phyloP scores from a whole-genome alignment of 2,888 invertebrate genomes.

The Cremastinae sp. region DNA sequence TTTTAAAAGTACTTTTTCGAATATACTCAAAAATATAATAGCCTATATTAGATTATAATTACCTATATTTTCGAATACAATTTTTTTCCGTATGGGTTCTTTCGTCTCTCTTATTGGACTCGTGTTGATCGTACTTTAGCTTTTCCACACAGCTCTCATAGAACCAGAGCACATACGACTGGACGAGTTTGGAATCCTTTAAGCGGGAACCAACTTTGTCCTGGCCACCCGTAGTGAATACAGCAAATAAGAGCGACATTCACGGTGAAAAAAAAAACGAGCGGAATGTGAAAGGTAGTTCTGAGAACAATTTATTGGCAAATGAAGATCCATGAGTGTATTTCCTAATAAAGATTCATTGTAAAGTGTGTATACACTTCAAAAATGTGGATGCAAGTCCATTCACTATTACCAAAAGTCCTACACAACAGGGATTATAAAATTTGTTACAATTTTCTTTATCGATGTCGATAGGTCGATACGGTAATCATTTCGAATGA shows the following conservation, averaged over 20 bases:
- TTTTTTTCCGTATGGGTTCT: no score
- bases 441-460: no score
- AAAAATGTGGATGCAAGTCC: no score
- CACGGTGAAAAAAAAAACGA: background rate
- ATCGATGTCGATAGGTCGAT: no score
- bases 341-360: background rate
- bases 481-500: no score
- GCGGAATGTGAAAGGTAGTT: constrained; percentile 17
- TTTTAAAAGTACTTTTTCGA: no score
- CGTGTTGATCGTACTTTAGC: constrained; percentile 36
- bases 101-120: constrained; percentile 13
- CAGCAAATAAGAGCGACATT: background rate
- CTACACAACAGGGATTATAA: no score
- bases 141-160: constrained; percentile 28
- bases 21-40: no score
- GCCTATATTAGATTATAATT: no score
- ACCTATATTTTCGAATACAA: no score
- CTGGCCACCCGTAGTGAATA: background rate
- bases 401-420: no score
- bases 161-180: constrained; percentile 55
- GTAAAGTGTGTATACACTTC: no score
- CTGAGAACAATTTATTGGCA: background rate
- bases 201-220: constrained; percentile 22
- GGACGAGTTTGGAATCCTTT: constrained; percentile 59
- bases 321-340: background rate